Conservation (phyloP, 1,140 invertebrate genomes). For the Bombyx mandarina region DNA sequence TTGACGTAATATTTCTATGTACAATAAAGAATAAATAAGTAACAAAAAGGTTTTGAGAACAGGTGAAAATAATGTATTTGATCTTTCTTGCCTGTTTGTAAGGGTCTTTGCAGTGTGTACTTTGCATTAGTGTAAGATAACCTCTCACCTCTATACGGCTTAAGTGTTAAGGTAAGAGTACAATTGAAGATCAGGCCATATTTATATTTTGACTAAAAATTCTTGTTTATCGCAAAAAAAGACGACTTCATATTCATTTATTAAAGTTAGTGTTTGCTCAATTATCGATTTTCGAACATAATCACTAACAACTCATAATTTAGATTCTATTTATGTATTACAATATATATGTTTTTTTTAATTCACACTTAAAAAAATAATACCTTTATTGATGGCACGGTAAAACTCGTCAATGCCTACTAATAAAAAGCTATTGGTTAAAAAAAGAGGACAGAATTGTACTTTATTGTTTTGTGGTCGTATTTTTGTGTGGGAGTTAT, state of each 20-base stretch:
- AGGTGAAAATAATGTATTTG: slow-evolving; percentile 2
- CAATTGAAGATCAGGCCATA: neutral
- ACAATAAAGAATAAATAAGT: too few relatives aligned
- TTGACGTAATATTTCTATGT: too few relatives aligned
- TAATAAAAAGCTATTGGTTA: neutral
- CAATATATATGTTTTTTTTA: neutral
- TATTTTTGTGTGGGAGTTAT: too few relatives aligned
- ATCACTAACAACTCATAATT: too few relatives aligned
- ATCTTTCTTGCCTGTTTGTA: slow-evolving; percentile 14
- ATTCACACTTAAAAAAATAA: neutral
- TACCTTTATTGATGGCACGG: neutral
- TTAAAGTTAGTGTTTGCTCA: too few relatives aligned
- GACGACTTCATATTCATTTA: too few relatives aligned
- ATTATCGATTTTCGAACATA: too few relatives aligned
- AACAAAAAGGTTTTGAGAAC: too few relatives aligned
- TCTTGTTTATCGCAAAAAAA: too few relatives aligned
- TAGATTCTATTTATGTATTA: neutral
- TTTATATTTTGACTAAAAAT: neutral
- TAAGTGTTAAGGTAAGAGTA: slow-evolving; percentile 2
- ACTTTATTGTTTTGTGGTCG: neutral
- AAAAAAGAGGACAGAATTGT: neutral
- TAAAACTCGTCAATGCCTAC: neutral
- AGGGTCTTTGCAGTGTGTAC: slow-evolving; percentile 12
- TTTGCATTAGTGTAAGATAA: slow-evolving; percentile 17
- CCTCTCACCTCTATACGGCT: slow-evolving; percentile 8